Evolutionary conservation across 2,113 vertebrate species (phyloP).

Genomic region (Phrynosoma blainvillii): DNA sequence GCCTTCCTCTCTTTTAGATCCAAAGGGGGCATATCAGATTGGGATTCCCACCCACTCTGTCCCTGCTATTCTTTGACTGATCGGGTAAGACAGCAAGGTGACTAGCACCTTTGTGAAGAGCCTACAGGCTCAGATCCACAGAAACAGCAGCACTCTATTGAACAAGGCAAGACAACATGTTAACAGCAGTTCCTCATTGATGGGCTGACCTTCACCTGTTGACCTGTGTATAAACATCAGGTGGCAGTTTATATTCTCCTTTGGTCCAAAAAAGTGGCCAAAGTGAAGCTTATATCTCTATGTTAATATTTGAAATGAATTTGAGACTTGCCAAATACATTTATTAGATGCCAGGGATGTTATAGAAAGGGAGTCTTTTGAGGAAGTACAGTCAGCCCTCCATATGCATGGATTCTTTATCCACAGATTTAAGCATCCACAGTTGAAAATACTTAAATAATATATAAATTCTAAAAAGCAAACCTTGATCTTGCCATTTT

Average conservation of each 20-base stretch:
- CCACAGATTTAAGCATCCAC: too few relatives aligned
- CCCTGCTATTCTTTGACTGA: neutral
- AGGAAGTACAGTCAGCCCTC: too few relatives aligned
- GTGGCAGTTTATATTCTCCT: neutral
- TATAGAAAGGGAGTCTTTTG: too few relatives aligned
- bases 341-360: too few relatives aligned
- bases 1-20: neutral
- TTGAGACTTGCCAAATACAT: too few relatives aligned
- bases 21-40: neutral
- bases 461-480: too few relatives aligned
- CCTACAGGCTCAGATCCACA: neutral
- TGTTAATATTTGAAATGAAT: too few relatives aligned
- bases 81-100: neutral
- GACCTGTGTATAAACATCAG: neutral
- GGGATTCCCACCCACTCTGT: neutral
- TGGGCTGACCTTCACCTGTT: neutral
- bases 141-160: neutral
- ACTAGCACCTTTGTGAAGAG: neutral
- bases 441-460: too few relatives aligned
- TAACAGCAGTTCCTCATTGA: neutral
- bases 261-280: too few relatives aligned
- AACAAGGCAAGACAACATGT: neutral
- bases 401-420: too few relatives aligned
- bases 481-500: too few relatives aligned
- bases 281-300: too few relatives aligned